Evolutionary conservation across 1,140 invertebrate genomes (phyloP).

Genomic region (Drosophila orosa): DNA sequence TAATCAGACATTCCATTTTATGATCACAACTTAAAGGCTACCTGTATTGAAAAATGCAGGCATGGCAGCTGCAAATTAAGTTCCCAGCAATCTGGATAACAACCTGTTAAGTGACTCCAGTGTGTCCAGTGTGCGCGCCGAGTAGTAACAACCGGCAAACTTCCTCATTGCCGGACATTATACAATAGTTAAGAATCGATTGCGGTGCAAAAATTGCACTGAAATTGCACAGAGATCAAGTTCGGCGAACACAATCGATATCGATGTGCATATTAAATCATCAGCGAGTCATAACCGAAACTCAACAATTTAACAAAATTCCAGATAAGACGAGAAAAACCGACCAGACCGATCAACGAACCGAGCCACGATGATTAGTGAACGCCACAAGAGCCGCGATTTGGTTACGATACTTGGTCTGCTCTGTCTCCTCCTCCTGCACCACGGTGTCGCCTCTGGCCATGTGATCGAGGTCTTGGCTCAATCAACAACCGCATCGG

Average conservation of each 20-base stretch:
- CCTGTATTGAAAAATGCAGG: conserved; percentile 25
- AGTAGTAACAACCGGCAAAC: conserved; percentile 21
- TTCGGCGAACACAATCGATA: conserved; percentile 46
- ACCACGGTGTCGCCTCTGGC: conserved; percentile 44
- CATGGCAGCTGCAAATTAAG: conserved; percentile 23
- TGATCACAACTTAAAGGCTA: conserved; percentile 28
- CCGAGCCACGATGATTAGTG: conserved; percentile 77
- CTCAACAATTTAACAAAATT: conserved; percentile 56
- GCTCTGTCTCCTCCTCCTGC: conserved; percentile 29
- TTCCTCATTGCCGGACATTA: conserved; percentile 42
- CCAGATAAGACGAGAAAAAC: conserved; percentile 62
- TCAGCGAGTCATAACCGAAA: conserved; percentile 50
- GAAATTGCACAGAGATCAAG: conserved; percentile 42
- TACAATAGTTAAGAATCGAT: conserved; percentile 48
- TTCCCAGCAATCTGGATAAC: conserved; percentile 46
- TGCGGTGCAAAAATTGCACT: conserved; percentile 9
- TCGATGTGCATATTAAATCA: conserved; percentile 60
- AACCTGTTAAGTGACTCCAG: conserved; percentile 42
- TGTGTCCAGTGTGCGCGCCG: no score
- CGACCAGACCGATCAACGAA: conserved; percentile 51
- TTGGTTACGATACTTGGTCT: conserved; percentile 72
- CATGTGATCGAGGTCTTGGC: conserved; percentile 71
- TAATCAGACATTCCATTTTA: conserved; percentile 38
- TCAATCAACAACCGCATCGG: conserved; percentile 44
- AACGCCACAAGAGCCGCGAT: conserved; percentile 80